Conservation (phyloP, 2,888 invertebrate species). For the Ophonus ardosiacus region DNA sequence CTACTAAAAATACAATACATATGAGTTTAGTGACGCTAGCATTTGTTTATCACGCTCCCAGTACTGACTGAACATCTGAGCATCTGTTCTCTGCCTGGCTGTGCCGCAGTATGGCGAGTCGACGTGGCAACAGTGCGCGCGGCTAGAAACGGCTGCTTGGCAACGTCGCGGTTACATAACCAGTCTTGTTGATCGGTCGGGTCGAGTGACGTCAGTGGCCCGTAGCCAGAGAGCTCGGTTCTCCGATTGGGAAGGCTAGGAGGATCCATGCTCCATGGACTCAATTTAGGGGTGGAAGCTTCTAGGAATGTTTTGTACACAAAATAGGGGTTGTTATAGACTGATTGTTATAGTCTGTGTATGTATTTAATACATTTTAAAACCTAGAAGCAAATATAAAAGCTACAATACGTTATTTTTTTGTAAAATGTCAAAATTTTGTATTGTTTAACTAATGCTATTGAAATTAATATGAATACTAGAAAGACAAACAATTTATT, state of each 20-base stretch:
- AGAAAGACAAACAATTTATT: no score
- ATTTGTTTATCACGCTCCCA: constrained; percentile 33
- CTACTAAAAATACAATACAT: constrained; percentile 49
- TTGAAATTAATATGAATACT: no score
- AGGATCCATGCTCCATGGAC: no score
- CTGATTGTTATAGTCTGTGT: background rate
- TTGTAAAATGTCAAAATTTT: no score
- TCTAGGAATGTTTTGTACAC: background rate
- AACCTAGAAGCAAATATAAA: background rate
- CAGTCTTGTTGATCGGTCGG: constrained; percentile 64
- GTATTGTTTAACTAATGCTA: no score
- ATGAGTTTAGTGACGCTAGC: constrained; percentile 45
- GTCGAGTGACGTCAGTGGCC: constrained; percentile 62
- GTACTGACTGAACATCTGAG: constrained; percentile 16
- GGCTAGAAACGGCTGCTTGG: background rate
- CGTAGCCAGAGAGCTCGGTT: constrained; percentile 41
- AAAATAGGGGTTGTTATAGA: background rate
- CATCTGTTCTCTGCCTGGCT: constrained; percentile 29
- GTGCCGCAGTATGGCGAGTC: constrained; percentile 15
- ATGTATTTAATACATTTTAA: background rate
- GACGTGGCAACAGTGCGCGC: constrained; percentile 55
- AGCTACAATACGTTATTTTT: no score
- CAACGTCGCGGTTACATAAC: constrained; percentile 63
- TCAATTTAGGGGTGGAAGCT: background rate
- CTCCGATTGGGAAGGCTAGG: background rate